Percentiles rank a stretch among this genome's conserved stretches.
Conservation (phyloP, 2,113 vertebrate genomes). For the Pelmatolapia mariae region DNA sequence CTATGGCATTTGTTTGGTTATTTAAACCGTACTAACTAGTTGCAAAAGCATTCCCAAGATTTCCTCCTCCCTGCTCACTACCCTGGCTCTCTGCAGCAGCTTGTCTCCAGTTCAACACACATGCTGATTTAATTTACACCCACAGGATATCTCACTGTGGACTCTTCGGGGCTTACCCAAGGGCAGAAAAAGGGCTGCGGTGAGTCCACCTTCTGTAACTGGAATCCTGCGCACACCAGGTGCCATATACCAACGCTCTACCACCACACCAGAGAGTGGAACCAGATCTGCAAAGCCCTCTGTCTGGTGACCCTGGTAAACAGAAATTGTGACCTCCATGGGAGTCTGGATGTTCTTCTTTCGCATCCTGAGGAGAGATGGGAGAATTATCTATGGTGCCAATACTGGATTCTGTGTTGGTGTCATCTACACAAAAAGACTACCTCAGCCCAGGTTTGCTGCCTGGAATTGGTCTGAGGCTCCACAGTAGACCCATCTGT, state of each 20-base stretch:
- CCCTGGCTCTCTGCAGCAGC: too few species aligned
- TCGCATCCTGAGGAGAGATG: constrained; percentile 48
- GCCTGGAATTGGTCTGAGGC: constrained; percentile 66
- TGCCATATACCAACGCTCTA: constrained; percentile 68
- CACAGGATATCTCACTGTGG: not conserved
- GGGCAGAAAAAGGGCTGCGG: constrained; percentile 65
- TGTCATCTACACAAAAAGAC: not conserved
- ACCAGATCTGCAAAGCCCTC: constrained; percentile 39
- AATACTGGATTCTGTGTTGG: not conserved
- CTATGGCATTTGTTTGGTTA: too few species aligned
- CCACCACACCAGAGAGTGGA: constrained; percentile 31
- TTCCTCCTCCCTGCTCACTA: too few species aligned
- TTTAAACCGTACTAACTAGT: too few species aligned
- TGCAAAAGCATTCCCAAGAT: too few species aligned
- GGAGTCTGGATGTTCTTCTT: constrained; percentile 59
- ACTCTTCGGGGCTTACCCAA: constrained; percentile 45
- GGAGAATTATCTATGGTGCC: not conserved
- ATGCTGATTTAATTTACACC: not conserved
- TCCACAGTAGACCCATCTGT: constrained; percentile 74
- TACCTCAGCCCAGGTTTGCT: constrained; percentile 67
- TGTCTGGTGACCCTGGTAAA: constrained; percentile 52
- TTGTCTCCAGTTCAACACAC: too few species aligned
- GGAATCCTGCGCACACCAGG: constrained; percentile 61
- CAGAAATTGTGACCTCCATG: constrained; percentile 55
- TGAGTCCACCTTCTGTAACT: constrained; percentile 37